phyloP scores from a whole-genome alignment of 2,888 invertebrate species.

The Beris chalybata region DNA sequence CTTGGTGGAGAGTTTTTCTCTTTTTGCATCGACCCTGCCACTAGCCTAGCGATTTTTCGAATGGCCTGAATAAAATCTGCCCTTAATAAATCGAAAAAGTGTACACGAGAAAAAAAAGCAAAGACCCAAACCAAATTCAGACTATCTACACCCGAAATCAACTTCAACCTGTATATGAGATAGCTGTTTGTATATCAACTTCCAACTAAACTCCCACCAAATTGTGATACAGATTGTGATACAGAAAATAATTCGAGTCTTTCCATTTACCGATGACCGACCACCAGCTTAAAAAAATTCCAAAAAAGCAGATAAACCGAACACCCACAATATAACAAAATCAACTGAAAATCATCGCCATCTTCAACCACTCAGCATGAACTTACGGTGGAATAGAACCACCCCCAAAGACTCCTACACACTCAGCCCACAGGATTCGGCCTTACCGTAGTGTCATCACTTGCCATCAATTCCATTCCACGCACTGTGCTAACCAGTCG shows the following conservation, averaged over 20 bases:
- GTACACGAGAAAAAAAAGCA: background rate
- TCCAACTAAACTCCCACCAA: background rate
- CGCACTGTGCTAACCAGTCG: background rate
- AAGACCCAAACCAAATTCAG: slow-evolving; percentile 3
- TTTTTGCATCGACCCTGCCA: background rate
- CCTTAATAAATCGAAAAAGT: slow-evolving; percentile 10
- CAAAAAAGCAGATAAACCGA: slow-evolving; percentile 5
- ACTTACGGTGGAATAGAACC: slow-evolving; percentile 8
- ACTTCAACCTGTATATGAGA: slow-evolving; percentile 8
- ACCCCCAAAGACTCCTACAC: background rate
- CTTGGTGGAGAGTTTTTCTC: background rate
- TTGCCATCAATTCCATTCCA: background rate
- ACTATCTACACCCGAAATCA: slow-evolving; percentile 7
- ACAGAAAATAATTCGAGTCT: slow-evolving; percentile 8
- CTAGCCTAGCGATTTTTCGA: background rate
- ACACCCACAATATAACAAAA: slow-evolving; percentile 21
- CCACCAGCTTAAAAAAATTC: background rate
- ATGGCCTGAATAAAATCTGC: slow-evolving; percentile 8
- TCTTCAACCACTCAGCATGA: slow-evolving; percentile 17
- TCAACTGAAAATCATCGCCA: slow-evolving; percentile 17
- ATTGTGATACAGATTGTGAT: no score
- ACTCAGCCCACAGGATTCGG: background rate
- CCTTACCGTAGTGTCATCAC: background rate
- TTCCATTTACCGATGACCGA: slow-evolving; percentile 3
- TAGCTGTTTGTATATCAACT: no score